Evolutionary conservation across 2,888 invertebrate species (phyloP), one percentile per base, ranked within the genome.

Genomic region (Stratiomys singularior): DNA sequence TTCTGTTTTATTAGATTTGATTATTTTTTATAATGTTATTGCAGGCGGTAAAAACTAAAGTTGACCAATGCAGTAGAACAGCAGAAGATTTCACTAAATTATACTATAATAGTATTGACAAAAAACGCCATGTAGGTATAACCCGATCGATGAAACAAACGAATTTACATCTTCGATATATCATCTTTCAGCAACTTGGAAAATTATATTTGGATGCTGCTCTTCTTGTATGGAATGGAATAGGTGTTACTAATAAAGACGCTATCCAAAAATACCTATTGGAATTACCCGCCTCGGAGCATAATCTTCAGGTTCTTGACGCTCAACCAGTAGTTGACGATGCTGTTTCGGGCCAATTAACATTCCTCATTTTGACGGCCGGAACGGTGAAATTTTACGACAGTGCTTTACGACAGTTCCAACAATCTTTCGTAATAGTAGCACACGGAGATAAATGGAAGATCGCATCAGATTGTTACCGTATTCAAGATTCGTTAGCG

Each of bases 381-480:
- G 97, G 97, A 0, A 92, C 91, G 78, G 95, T 97, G 0, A 93
- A 92, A 81, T 95, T 93, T 83, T 90, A 91, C 78, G 88, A 88
- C 7, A 90, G 90, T 82, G 81, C 87, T 0, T 84, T 89, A 21
- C 92, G 93, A 83, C 90, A 92, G 0, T 96, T 96, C 83, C 93
- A 93, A 83, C 96, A 97, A 86, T 94, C 93, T 47, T 97, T 97
- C 84, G 89, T 96, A 28, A 92, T 97, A 76, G 96, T 96, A 0
- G 95, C 95, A 4, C 92, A 94, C 80, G 94, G 92, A 18, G 95
- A 95, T 81, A 96, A 96, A 84, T 97, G 97, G 97, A 97, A 97
- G 88, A 94, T 98, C 81, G 95, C 95, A 13, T 94, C 94, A 60
- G 97, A 97, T 85, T 93, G 93, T 82, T 96, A 96, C 83, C 89